Conservation (phyloP, 2,888 invertebrate species). For the Vesta saturnalis region DNA sequence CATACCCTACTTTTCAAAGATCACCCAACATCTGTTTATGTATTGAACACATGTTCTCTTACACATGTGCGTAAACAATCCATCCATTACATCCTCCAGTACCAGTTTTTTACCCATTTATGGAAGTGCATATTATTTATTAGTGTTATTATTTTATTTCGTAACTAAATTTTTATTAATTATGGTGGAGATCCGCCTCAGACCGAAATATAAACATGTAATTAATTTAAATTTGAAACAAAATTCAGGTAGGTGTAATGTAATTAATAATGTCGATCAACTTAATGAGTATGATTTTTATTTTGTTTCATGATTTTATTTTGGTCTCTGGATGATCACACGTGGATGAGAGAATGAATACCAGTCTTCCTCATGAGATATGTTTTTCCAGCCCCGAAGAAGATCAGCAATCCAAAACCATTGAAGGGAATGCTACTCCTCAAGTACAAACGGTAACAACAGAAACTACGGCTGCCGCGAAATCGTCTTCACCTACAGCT, state of each 20-base stretch:
- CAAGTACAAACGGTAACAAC: too few species aligned
- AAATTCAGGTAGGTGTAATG: conserved; percentile 16
- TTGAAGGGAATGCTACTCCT: too few species aligned
- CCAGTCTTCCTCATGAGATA: conserved; percentile 39
- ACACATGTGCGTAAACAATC: background rate
- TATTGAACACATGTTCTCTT: conserved; percentile 1
- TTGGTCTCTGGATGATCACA: conserved; percentile 61
- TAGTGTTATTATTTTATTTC: background rate
- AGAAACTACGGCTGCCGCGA: too few species aligned
- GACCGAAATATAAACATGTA: conserved; percentile 56
- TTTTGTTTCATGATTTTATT: conserved; percentile 49
- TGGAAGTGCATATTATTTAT: conserved; percentile 8
- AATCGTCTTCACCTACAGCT: background rate
- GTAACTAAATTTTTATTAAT: conserved; percentile 35
- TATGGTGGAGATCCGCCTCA: conserved; percentile 56
- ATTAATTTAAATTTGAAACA: background rate
- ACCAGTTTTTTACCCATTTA: conserved; percentile 5
- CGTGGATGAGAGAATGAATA: conserved; percentile 43
- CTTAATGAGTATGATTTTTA: conserved; percentile 26
- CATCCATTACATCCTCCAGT: background rate
- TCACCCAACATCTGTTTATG: background rate
- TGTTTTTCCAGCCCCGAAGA: conserved; percentile 51
- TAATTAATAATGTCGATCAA: conserved; percentile 14
- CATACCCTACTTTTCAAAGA: background rate
- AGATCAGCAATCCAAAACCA: background rate